Percentiles rank a stretch among this genome's conserved stretches.
phyloP scores from a whole-genome alignment of 2,113 vertebrate genomes.

The Chaetodon auriga region DNA sequence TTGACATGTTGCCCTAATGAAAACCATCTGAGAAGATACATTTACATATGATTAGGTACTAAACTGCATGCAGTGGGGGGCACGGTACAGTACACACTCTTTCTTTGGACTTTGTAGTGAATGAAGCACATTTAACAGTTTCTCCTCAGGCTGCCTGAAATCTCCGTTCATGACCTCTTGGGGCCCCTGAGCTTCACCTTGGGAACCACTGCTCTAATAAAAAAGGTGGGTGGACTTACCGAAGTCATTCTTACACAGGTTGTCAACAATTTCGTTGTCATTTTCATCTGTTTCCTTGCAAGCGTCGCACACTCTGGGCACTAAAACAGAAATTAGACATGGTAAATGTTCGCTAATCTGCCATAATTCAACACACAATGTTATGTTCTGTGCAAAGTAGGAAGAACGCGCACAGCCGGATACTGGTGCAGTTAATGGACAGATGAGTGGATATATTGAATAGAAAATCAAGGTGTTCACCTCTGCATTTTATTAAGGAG shows the following conservation, averaged over 20 bases:
- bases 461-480: background rate
- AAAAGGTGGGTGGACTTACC: constrained; percentile 86
- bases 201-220: background rate
- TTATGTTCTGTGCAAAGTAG: background rate
- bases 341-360: background rate
- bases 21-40: constrained; percentile 5
- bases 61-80: constrained; percentile 2
- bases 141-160: background rate
- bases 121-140: background rate
- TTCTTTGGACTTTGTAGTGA: background rate
- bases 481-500: background rate
- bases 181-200: background rate
- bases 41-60: background rate
- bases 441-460: no score
- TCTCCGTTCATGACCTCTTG: constrained; percentile 1
- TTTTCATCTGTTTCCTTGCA: constrained; percentile 95
- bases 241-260: constrained; percentile 97
- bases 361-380: background rate
- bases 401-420: background rate
- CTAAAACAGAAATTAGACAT: constrained; percentile 77
- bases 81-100: background rate
- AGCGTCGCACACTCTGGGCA: constrained; percentile 94
- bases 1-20: background rate
- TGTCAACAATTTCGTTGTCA: constrained; percentile 98
- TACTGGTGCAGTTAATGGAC: background rate